These are phyloP conservation scores for Otus sunia DNA, from an alignment of 2,113 vertebrate species.

Conservation along the genomic window DNA sequence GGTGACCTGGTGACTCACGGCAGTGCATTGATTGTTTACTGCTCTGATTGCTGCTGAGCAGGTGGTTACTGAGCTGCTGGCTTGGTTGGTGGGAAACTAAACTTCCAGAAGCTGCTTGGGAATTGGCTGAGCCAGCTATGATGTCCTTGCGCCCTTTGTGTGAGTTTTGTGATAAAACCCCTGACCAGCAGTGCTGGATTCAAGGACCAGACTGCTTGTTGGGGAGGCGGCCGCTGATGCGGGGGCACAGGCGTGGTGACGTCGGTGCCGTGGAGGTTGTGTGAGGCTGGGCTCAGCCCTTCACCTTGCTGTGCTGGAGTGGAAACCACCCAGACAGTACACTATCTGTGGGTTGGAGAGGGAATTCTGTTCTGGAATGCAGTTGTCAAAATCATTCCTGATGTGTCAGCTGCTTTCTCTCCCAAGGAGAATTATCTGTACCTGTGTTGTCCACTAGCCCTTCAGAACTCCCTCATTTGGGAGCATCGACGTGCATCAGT, in stretches of 20 bases:
- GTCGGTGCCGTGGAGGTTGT: accelerated
- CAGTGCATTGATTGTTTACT: background rate
- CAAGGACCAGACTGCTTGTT: accelerated
- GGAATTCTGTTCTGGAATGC: background rate
- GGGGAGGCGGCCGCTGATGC: background rate
- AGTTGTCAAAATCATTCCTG: background rate
- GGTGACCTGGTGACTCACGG: background rate
- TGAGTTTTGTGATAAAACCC: background rate
- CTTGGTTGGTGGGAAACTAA: background rate
- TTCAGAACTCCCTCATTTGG: background rate
- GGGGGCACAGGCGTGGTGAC: accelerated
- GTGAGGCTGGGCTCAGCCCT: background rate
- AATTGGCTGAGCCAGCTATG: background rate
- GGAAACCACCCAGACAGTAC: background rate
- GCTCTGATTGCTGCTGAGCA: background rate
- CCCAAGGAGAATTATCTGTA: background rate
- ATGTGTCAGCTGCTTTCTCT: background rate
- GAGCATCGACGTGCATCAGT: background rate
- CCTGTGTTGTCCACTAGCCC: background rate
- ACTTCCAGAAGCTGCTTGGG: background rate
- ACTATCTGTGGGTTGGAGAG: background rate
- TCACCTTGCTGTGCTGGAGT: background rate
- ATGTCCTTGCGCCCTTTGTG: background rate
- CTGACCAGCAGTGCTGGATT: background rate
- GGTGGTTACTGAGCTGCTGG: background rate